A percentile compares a stretch with the other conserved stretches of the same genome.
Evolutionary conservation across 2,113 vertebrate genomes (phyloP).

Genomic region (Pholis gunnellus): DNA sequence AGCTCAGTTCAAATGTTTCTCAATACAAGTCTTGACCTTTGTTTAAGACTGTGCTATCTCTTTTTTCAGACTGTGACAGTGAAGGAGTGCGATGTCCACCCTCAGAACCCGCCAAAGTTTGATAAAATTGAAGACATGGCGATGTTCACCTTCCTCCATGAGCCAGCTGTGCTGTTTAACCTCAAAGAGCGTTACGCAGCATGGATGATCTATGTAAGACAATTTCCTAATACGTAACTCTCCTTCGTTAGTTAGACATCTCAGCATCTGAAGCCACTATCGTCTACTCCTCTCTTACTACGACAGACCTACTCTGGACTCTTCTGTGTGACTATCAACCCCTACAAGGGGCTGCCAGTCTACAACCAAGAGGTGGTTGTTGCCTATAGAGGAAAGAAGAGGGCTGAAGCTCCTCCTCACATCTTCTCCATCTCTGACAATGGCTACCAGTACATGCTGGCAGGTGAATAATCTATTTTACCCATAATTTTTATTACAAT

Average conservation of each 20-base stretch:
- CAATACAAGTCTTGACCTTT: background rate
- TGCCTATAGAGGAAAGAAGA: too few relatives aligned
- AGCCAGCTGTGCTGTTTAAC: constrained; percentile 92
- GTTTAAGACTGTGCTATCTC: background rate
- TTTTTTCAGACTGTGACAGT: constrained; percentile 84
- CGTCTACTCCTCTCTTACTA: too few relatives aligned
- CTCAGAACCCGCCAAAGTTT: constrained; percentile 92
- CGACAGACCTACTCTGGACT: too few relatives aligned
- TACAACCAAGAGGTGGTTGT: too few relatives aligned
- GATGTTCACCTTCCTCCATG: constrained; percentile 92
- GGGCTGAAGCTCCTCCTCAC: too few relatives aligned
- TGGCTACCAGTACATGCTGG: constrained; percentile 90
- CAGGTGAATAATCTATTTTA: constrained; percentile 77
- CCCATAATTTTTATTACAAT: background rate
- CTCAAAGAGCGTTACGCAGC: constrained; percentile 95
- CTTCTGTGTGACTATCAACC: too few relatives aligned
- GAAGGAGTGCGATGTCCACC: constrained; percentile 86
- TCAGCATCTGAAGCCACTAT: background rate
- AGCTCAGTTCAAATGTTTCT: background rate
- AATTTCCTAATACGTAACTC: background rate
- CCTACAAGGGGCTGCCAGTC: too few relatives aligned
- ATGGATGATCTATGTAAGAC: constrained; percentile 90
- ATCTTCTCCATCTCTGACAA: constrained; percentile 91
- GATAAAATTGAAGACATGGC: constrained; percentile 96
- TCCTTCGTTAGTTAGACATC: constrained; percentile 75